These are phyloP conservation scores for Uropetala carovei DNA, from an alignment of 2,888 invertebrate species.

Conservation along the genomic window DNA sequence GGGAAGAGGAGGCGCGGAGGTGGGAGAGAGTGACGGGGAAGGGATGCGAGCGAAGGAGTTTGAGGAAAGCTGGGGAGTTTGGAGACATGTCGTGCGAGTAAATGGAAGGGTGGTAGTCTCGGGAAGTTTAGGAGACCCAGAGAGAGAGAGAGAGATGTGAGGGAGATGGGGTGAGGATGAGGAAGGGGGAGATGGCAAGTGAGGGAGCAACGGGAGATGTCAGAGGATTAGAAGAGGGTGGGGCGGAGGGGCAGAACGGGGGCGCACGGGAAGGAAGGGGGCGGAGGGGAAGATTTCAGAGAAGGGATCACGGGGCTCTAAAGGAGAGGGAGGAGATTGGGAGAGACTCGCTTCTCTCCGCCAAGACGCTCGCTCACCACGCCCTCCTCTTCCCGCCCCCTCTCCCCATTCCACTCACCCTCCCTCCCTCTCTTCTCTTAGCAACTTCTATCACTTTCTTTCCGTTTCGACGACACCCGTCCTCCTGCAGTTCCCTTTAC, in stretches of 20 bases:
- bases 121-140: conserved; percentile 8
- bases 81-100: conserved; percentile 57
- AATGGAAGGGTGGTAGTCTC: conserved; percentile 52
- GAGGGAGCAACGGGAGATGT: not conserved
- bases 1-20: not conserved
- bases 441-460: not conserved
- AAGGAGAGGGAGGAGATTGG: not conserved
- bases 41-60: not conserved
- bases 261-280: not conserved
- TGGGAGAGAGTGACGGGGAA: not conserved
- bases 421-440: not conserved
- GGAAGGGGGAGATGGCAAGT: not conserved
- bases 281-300: not conserved
- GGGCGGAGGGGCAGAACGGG: not conserved
- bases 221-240: conserved; percentile 31
- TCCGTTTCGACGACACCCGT: too few species aligned
- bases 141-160: not conserved
- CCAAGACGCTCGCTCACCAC: conserved; percentile 42
- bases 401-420: not conserved
- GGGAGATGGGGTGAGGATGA: not conserved
- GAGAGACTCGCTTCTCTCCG: conserved; percentile 4
- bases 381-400: not conserved
- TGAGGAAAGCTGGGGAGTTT: conserved; percentile 53
- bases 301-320: conserved; percentile 27
- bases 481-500: not conserved